Base-by-base conservation (phyloP, 2,888 invertebrate species). In the Periphyllus acericola region DNA sequence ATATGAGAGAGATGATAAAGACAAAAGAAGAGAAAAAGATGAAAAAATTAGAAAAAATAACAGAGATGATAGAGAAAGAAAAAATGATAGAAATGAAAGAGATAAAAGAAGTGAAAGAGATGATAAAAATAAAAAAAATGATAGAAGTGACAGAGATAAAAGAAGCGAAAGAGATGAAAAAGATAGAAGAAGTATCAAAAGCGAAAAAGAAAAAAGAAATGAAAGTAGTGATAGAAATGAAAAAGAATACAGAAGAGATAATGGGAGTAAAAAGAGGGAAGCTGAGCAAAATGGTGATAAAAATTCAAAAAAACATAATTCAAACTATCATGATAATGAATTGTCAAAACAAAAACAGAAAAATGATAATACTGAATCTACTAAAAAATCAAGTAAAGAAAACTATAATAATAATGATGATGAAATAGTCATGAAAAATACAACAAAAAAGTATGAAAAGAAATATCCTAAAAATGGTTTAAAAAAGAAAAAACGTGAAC, bases 281-380 rank as follows among this genome's bases (percentile, higher is more conserved):
- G 90, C 91, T 32, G 91, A 91, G 60, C 91, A 92, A 89, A 92
- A 91, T 79, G 92, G 90, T 0, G 91, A 92, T 36, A 91, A 91
- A 89, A 91, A 91, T 89, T 92, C 91, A 89, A 89, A 84, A 75
- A 68, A 88, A 75, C 4, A 19, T 40, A 52, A 36, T 52, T 74
- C 81, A 89, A n/a, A 91, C 91, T 91, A n/a, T 55, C 4, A 46
- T 71, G 86, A 86, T 32, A 72, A n/a, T 80, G 72, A 6, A 34
- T 34, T 66, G 0, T 89, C 55, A 90, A 91, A 68, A 82, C 90
- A 84, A 86, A 87, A 82, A 90, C 36, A 89, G 81, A 90, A 86
- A 32, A 72, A 80, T 89, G 89, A 89, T 91, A 84, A 90, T 90
- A 89, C 89, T 90, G 88, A 89, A 46, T 46, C 83, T 89, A 84